Evolutionary conservation across 2,797 vertebrate genomes (phyloP).

Genomic region (Takifugu ocellatus): DNA sequence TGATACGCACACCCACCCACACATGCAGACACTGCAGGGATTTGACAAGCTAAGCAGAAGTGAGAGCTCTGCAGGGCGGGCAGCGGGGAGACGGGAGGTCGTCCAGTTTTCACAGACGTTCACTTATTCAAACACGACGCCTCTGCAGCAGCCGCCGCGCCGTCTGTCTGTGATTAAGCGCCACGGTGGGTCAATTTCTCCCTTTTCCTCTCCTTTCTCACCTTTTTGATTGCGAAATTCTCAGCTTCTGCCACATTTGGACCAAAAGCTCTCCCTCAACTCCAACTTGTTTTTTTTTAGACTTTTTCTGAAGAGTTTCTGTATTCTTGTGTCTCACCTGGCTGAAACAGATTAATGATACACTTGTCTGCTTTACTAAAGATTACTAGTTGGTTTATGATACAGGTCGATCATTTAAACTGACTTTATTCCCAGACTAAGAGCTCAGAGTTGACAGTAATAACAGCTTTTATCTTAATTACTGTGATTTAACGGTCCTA

Average conservation of each 20-base stretch:
- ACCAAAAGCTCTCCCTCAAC: not conserved
- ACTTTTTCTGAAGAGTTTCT: not conserved
- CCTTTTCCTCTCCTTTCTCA: not conserved
- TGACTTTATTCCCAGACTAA: no score
- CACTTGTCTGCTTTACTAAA: no score
- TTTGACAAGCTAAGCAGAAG: slow-evolving; percentile 65
- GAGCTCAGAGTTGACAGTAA: no score
- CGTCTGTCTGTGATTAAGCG: slow-evolving; percentile 27
- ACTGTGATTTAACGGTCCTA: no score
- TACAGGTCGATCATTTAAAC: no score
- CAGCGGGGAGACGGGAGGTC: slow-evolving; percentile 24
- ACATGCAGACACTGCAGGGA: slow-evolving; percentile 35
- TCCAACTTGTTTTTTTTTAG: not conserved
- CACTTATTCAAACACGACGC: slow-evolving; percentile 35
- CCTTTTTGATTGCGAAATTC: no score
- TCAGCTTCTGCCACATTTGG: no score
- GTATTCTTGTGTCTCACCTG: no score
- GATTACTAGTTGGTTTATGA: no score
- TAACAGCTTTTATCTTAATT: no score
- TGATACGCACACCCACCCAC: slow-evolving; percentile 21
- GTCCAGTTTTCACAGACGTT: slow-evolving; percentile 46
- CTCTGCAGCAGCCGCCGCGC: slow-evolving; percentile 28
- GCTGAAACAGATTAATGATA: no score
- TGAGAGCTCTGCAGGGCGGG: slow-evolving; percentile 43
- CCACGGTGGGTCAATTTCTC: slow-evolving; percentile 13